Evolutionary conservation across 1,140 invertebrate genomes (phyloP), one percentile per base, ranked within the genome.

Genomic region (Cylas formicarius): DNA sequence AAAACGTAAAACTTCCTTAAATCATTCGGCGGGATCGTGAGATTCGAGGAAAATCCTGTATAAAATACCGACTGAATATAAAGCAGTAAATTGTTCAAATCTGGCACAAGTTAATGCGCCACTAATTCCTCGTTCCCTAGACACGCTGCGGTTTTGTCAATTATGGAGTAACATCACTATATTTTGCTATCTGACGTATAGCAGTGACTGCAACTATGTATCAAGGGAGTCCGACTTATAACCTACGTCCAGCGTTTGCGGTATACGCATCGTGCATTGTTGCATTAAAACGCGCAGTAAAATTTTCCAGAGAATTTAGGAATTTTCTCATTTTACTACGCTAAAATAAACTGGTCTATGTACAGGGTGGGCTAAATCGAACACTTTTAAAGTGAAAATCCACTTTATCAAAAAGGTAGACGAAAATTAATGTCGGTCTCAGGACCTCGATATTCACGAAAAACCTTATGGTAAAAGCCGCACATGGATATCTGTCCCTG

Each of bases 91-190:
- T 47, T 51, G 44, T 50, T 53, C 46, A 56, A 56, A 53, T 56
- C 51, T 56, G 48, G 39, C 46, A 50, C 44, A 56, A 56, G 39
- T 56, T 56, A 51, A 56, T 49, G 54, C 54, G 40, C 54, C 47
- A 53, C 54, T 56, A 56, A 56, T 53, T 53, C 53, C 44, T 49
- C 42, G 20, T 45, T 52, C 37, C 44, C 44, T 44, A 40, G 50
- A 50, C 44, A 55, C 48, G 48, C 35, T 53, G 54, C 31, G 51
- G 54, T 53, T 50, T 55, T 55, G 53, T 56, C 54, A 56, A 56
- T 56, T 56, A 56, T 49, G 44, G 40, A 51, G 33, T 41, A 52
- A 50, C 53, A 52, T 55, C 52, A 52, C 35, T 46, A 55, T 46
- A 47, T 52, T 52, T 51, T 52, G 50, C 42, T 39, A 42, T 55